Evolutionary conservation across 2,888 invertebrate genomes (phyloP).

Genomic region (Lithodes maja): DNA sequence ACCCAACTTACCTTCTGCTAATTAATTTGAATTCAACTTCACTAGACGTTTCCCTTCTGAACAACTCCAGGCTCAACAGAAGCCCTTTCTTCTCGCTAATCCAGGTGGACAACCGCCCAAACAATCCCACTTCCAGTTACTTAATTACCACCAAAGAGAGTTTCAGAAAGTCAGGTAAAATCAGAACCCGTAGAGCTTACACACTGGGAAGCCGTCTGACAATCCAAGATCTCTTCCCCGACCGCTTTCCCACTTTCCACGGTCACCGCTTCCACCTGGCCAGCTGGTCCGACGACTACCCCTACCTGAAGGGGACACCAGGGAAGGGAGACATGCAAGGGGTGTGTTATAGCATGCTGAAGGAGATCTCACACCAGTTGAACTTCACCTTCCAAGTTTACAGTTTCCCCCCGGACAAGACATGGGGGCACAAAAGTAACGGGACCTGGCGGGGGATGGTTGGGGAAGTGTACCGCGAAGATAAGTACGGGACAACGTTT

Average conservation of each 20-base stretch:
- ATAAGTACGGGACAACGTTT: slow-evolving; percentile 2
- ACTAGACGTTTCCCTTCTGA: slow-evolving; percentile 21
- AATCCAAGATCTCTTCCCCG: slow-evolving; percentile 27
- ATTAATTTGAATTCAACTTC: slow-evolving; percentile 8
- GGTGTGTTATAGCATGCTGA: slow-evolving; percentile 35
- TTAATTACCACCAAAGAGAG: slow-evolving; percentile 35
- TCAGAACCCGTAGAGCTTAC: not conserved
- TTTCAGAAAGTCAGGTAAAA: slow-evolving; percentile 3
- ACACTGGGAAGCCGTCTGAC: not conserved
- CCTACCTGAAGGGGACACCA: slow-evolving; percentile 43
- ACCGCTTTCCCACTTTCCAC: slow-evolving; percentile 45
- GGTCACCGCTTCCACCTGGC: slow-evolving; percentile 41
- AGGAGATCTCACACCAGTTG: slow-evolving; percentile 13
- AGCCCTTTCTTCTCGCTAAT: slow-evolving; percentile 35
- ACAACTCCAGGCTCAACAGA: not conserved
- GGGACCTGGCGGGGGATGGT: slow-evolving; percentile 33
- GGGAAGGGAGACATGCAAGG: slow-evolving; percentile 31
- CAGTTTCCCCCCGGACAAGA: not conserved
- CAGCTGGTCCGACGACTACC: slow-evolving; percentile 52
- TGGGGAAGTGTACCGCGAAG: slow-evolving; percentile 30
- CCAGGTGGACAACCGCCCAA: not conserved
- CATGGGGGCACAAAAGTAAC: slow-evolving; percentile 24
- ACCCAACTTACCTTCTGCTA: slow-evolving; percentile 32
- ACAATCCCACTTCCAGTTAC: not conserved
- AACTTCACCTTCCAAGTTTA: slow-evolving; percentile 38